These are phyloP conservation scores for Aphaenogaster floridana DNA, from an alignment of 1,140 invertebrate species.

Conservation along the genomic window DNA sequence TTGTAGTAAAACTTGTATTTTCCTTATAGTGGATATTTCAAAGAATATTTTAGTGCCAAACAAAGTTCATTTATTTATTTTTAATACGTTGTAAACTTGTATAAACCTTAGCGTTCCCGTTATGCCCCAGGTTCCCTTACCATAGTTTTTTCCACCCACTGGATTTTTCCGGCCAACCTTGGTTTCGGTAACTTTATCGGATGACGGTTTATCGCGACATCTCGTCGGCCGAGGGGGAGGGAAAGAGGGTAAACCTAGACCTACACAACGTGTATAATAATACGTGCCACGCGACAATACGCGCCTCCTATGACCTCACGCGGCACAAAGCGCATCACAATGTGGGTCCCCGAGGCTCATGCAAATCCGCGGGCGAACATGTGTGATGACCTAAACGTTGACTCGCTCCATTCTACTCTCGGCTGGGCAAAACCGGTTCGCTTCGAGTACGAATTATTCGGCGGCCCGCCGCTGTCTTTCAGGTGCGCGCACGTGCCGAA, in stretches of 20 bases:
- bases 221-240: slow-evolving; percentile 10
- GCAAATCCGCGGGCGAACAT: slow-evolving; percentile 74
- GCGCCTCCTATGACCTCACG: slow-evolving; percentile 72
- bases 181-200: slow-evolving; percentile 66
- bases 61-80: too few species aligned
- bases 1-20: too few species aligned
- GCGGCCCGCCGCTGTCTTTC: background rate
- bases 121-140: too few species aligned
- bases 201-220: slow-evolving; percentile 70
- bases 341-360: slow-evolving; percentile 72
- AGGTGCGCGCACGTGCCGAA: background rate
- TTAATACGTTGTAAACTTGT: too few species aligned
- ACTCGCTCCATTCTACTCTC: slow-evolving; percentile 69
- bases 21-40: too few species aligned
- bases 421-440: background rate
- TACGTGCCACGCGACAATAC: slow-evolving; percentile 68
- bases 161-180: too few species aligned
- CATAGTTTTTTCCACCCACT: too few species aligned
- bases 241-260: slow-evolving; percentile 72
- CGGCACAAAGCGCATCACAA: slow-evolving; percentile 78
- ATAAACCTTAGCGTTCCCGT: too few species aligned
- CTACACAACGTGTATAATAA: slow-evolving; percentile 75
- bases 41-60: too few species aligned
- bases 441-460: background rate
- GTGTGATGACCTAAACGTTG: slow-evolving; percentile 79